Percentiles rank a stretch among this genome's conserved stretches.
Evolutionary conservation across 2,888 invertebrate genomes (phyloP).

Genomic region (Rhyacophila evoluta): DNA sequence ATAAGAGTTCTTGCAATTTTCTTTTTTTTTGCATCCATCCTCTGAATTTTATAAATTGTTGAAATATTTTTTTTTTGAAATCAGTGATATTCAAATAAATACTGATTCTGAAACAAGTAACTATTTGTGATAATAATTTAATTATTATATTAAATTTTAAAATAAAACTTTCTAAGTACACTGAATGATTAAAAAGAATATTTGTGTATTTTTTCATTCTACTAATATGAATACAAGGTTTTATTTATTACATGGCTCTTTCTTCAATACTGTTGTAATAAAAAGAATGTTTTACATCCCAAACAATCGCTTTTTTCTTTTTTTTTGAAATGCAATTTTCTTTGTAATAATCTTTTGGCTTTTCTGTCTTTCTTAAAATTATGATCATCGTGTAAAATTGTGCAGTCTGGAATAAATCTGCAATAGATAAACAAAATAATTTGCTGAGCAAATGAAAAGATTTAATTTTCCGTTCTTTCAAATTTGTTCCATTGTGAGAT

Average conservation of each 20-base stretch:
- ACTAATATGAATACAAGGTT: neutral
- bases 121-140: neutral
- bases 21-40: neutral
- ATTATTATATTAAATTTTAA: neutral
- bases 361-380: neutral
- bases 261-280: neutral
- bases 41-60: neutral
- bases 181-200: neutral
- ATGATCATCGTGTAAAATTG: neutral
- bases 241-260: constrained; percentile 3
- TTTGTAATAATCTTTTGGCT: neutral
- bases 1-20: neutral
- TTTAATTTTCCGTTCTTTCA: too few relatives aligned
- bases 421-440: too few relatives aligned
- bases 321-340: neutral
- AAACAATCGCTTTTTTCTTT: neutral
- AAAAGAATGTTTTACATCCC: neutral
- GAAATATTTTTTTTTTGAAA: neutral
- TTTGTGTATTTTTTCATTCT: neutral
- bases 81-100: neutral
- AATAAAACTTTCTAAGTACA: neutral
- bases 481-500: too few relatives aligned
- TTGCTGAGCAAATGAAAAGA: too few relatives aligned
- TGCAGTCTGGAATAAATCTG: too few relatives aligned
- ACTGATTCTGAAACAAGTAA: neutral